Evolutionary conservation across 2,888 invertebrate species (phyloP), one percentile per base, ranked within the genome.

Genomic region (Zele albiditarsus): DNA sequence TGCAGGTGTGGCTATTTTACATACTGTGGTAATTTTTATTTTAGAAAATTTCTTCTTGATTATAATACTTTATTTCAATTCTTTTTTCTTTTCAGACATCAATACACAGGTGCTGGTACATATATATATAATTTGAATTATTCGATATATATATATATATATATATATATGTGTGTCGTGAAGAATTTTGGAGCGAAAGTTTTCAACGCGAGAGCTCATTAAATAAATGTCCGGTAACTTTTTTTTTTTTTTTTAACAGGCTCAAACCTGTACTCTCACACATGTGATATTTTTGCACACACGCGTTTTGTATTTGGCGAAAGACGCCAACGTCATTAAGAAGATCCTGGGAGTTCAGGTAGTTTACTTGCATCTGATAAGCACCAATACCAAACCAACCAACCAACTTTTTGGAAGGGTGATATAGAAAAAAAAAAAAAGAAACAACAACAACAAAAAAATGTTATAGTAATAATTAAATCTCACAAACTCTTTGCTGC

Each of bases 1-100:
- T 75, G 74, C 75, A 75, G 71, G 73, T 63, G 78, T 79, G 73
- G 66, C 33, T 60, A 60, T 28, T 63, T 20, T 63, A 23, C 38
- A 63, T 63, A 63, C 63, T 23, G 53, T 23, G 20, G n/a, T 46
- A 46, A 46, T 46, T 46, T 46, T 46, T 6, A 33, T 33, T 33
- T 33, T 33, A 5, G 8, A 14, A 42, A 14, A 42, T 42, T 42
- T 42, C 42, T 8, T 28, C 27, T 27, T 27, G 8, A 20, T 60
- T 60, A 16, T 60, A 8, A 28, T 33, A 14, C 16, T 31, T 62
- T 38, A 33, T 63, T 62, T 31, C n/a, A 27, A 14, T 16, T 46
- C 6, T 31, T 28, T 28, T 31, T 31, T 31, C 23, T 14, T 6
- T 28, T 27, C 8, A n/a, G n/a, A n/a, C n/a, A 62, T 31, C 6